These are phyloP conservation scores for Molossus molossus DNA, from an alignment of 2,797 vertebrate genomes.

Conservation along the genomic window DNA sequence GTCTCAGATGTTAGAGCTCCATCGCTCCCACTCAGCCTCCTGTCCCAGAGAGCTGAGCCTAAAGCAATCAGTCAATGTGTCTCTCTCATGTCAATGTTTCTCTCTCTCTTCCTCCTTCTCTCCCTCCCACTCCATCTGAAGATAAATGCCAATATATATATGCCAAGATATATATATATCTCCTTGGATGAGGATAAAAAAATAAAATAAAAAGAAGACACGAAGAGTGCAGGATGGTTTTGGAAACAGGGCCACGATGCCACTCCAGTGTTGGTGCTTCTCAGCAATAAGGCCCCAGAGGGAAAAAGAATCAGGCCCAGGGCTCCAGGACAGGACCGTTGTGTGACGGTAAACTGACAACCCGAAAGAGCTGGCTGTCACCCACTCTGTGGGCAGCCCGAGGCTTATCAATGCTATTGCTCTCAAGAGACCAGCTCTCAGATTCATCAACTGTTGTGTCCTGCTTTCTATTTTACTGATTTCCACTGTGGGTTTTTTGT, in stretches of 20 bases:
- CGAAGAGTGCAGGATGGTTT: background rate
- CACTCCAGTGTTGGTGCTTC: background rate
- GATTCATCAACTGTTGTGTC: rapidly evolving
- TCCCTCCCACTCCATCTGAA: too few species aligned
- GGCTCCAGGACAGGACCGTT: background rate
- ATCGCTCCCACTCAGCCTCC: too few species aligned
- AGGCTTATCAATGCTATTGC: background rate
- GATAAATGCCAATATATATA: too few species aligned
- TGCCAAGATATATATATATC: too few species aligned
- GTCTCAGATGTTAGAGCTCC: too few species aligned
- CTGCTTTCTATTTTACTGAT: background rate
- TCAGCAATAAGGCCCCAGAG: background rate
- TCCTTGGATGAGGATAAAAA: too few species aligned
- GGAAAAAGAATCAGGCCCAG: background rate
- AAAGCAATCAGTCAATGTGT: too few species aligned
- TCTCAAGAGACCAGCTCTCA: background rate
- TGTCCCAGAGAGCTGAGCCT: too few species aligned
- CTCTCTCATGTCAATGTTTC: too few species aligned
- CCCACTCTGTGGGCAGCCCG: background rate
- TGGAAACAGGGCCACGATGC: background rate
- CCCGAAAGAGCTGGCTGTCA: background rate
- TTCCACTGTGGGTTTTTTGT: background rate
- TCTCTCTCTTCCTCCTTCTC: too few species aligned
- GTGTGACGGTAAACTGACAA: background rate
- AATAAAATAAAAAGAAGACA: too few species aligned